A percentile compares a stretch with the other conserved stretches of the same genome.
Evolutionary conservation across 2,888 invertebrate species (phyloP).

Genomic region (Germaria angustata): DNA sequence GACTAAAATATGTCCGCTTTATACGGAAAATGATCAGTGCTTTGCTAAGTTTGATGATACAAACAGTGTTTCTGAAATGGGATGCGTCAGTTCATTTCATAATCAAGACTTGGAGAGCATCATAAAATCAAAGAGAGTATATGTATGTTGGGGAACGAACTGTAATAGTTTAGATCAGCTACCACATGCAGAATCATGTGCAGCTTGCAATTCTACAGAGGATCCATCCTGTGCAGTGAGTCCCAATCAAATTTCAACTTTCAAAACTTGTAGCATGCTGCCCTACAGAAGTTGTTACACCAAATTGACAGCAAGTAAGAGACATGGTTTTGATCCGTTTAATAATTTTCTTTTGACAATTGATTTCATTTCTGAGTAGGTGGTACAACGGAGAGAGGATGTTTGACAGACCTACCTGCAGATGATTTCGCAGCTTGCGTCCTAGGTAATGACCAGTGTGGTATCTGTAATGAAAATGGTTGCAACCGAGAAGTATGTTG

Average conservation of each 20-base stretch:
- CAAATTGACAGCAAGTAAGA: slow-evolving; percentile 68
- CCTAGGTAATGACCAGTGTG: slow-evolving; percentile 72
- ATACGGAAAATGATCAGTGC: slow-evolving; percentile 74
- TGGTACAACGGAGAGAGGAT: slow-evolving; percentile 75
- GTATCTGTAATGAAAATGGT: slow-evolving; percentile 70
- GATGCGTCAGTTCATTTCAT: slow-evolving; percentile 75
- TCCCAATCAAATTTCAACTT: slow-evolving; percentile 69
- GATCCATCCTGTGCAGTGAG: slow-evolving; percentile 73
- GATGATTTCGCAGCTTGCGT: slow-evolving; percentile 73
- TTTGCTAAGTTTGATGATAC: slow-evolving; percentile 71
- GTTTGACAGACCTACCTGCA: slow-evolving; percentile 71
- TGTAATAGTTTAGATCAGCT: slow-evolving; percentile 72
- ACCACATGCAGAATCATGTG: slow-evolving; percentile 69
- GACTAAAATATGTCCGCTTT: slow-evolving; percentile 69
- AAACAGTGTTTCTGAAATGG: slow-evolving; percentile 72
- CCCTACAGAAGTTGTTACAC: slow-evolving; percentile 75
- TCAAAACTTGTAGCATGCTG: slow-evolving; percentile 69
- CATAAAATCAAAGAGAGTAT: slow-evolving; percentile 74
- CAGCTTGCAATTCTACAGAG: slow-evolving; percentile 72
- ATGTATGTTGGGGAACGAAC: slow-evolving; percentile 72
- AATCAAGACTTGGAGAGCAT: slow-evolving; percentile 71
- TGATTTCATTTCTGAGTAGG: slow-evolving; percentile 66
- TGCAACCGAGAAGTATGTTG: slow-evolving; percentile 74
- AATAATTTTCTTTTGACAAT: neutral
- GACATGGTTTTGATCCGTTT: neutral